These are phyloP conservation scores for Epinotia nisella DNA, from an alignment of 2,888 invertebrate species.

Conservation along the genomic window DNA sequence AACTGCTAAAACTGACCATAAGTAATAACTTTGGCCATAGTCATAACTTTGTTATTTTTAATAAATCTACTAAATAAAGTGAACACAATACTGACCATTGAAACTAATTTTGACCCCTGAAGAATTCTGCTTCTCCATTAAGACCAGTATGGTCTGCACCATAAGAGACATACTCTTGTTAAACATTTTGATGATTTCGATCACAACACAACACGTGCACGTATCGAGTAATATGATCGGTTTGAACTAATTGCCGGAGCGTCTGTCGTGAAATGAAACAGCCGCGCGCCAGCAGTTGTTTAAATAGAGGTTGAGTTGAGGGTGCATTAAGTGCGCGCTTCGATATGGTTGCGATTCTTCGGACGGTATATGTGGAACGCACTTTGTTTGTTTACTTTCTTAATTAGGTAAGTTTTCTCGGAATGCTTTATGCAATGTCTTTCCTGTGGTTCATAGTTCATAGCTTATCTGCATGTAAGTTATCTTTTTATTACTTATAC, in stretches of 20 bases:
- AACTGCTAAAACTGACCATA: neutral
- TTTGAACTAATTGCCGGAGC: constrained; percentile 58
- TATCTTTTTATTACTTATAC: too few relatives aligned
- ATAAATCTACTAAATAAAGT: too few relatives aligned
- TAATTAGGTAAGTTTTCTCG: too few relatives aligned
- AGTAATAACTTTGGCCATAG: too few relatives aligned
- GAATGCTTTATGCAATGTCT: too few relatives aligned
- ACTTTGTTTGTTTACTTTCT: too few relatives aligned
- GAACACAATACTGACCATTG: constrained; percentile 66
- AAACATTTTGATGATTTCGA: constrained; percentile 69
- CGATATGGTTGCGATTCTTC: neutral
- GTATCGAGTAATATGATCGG: constrained; percentile 56
- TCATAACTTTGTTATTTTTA: too few relatives aligned
- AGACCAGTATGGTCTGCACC: constrained; percentile 81
- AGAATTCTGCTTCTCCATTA: constrained; percentile 80
- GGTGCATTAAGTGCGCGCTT: constrained; percentile 13
- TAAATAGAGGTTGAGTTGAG: constrained; percentile 68
- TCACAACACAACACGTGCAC: constrained; percentile 32
- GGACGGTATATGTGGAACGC: too few relatives aligned
- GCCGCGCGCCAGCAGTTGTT: constrained; percentile 58
- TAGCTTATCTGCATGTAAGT: too few relatives aligned
- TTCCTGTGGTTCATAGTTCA: too few relatives aligned
- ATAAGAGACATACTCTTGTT: constrained; percentile 79
- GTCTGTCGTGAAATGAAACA: constrained; percentile 66
- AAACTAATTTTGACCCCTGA: constrained; percentile 70